Evolutionary conservation across 2,113 vertebrate genomes (phyloP).

Genomic region (Arothron firmamentum): DNA sequence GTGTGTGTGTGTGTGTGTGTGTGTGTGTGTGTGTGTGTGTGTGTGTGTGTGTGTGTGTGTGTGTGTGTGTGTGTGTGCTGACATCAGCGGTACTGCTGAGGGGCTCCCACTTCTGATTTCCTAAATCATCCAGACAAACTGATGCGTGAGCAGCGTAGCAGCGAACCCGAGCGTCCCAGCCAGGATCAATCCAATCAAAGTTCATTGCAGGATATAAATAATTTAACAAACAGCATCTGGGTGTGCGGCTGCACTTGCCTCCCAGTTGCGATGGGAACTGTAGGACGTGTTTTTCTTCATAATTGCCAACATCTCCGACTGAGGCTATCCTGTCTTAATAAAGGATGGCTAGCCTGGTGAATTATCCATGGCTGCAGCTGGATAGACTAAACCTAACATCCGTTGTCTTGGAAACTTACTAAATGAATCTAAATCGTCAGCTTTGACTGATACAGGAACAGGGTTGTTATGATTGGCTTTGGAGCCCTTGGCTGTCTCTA

Average conservation of each 20-base stretch:
- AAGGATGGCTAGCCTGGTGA: not conserved
- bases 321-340: not conserved
- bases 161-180: conserved; percentile 48
- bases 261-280: conserved; percentile 19
- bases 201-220: conserved; percentile 69
- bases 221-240: conserved; percentile 70
- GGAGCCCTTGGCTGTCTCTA: too few relatives aligned
- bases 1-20: conserved; percentile 27
- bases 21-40: conserved; percentile 17
- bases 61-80: conserved; percentile 30
- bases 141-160: conserved; percentile 42
- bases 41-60: conserved; percentile 5
- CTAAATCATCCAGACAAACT: conserved; percentile 52
- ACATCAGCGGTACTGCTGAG: conserved; percentile 48
- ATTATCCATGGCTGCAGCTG: not conserved
- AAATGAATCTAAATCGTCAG: conserved; percentile 3
- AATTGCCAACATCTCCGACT: not conserved
- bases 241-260: conserved; percentile 34
- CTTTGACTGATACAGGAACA: not conserved
- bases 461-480: not conserved
- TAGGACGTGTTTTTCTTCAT: conserved; percentile 7
- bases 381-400: not conserved
- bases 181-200: conserved; percentile 75
- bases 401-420: conserved; percentile 2
- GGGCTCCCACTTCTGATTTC: conserved; percentile 40